Base-by-base conservation (phyloP, 2,113 vertebrate species). In the Carettochelys insculpta region DNA sequence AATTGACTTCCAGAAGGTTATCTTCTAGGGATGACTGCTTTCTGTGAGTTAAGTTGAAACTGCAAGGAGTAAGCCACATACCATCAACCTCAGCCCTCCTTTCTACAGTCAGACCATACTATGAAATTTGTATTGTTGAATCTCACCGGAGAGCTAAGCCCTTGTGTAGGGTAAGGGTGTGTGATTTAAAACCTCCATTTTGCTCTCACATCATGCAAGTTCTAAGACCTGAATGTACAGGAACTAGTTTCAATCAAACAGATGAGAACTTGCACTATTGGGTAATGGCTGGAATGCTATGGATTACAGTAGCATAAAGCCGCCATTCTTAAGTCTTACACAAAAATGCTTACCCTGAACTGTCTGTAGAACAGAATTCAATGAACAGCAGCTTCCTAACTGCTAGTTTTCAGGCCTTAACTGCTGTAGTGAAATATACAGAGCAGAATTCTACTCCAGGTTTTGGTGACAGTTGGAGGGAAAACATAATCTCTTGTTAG, bases 71-170 rank as follows among this genome's bases (percentile, higher is more conserved):
- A 38, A 91, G 31, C 29, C n/a, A 77, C 87, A 86, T 81, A 41
- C 94, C 51, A 80, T 51, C 47, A 19, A 25, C 38, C 94, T 53
- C 19, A 61, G 34, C 31, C 31, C 54, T n/a, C n/a, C n/a, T n/a
- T n/a, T n/a, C n/a, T n/a, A n/a, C n/a, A n/a, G n/a, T n/a, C n/a
- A n/a, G n/a, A n/a, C n/a, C n/a, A n/a, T n/a, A n/a, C n/a, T n/a
- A n/a, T n/a, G n/a, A 29, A 92, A 71, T 24, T 95, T 94, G 19
- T 71, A 95, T 93, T 87, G 87, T 11, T 54, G 80, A 79, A 83
- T 83, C 68, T 82, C 83, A 11, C 34, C 89, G n/a, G 71, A 87
- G 84, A 87, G 41, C 38, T 80, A 38, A 78, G 31, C 77, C 34
- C 38, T 17, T 65, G 4, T 56, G 61, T 8, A n/a, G 14, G 56